phyloP scores from a whole-genome alignment of 2,113 vertebrate species.

The Hemibagrus wyckioides region DNA sequence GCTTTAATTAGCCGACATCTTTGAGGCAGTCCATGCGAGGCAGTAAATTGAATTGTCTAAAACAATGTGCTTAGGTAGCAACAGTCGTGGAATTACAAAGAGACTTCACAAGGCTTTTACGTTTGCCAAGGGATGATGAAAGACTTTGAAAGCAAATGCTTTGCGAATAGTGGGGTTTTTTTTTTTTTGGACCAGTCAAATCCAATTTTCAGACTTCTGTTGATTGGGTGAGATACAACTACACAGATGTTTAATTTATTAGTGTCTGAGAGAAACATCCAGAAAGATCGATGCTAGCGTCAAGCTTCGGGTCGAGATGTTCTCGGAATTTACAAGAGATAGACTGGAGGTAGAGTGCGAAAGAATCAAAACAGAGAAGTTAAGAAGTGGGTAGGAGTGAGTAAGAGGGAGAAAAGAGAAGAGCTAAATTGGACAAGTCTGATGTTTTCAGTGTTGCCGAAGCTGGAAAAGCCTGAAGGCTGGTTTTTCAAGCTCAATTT shows the following conservation, averaged over 20 bases:
- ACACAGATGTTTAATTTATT: slow-evolving; percentile 29
- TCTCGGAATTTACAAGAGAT: neutral
- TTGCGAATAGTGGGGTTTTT: neutral
- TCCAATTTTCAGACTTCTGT: neutral
- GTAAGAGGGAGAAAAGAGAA: slow-evolving; percentile 8
- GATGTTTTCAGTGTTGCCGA: slow-evolving; percentile 12
- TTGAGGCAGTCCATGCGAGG: slow-evolving; percentile 19
- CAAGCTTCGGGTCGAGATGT: slow-evolving; percentile 34
- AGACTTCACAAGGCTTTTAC: slow-evolving; percentile 3
- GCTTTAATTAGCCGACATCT: slow-evolving; percentile 46
- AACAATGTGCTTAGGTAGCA: slow-evolving; percentile 1
- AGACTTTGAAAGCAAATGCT: slow-evolving; percentile 1
- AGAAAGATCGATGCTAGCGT: slow-evolving; percentile 50
- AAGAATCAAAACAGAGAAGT: neutral
- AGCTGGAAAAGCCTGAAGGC: slow-evolving; percentile 48
- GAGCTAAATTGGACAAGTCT: slow-evolving; percentile 21
- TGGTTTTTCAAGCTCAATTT: slow-evolving; percentile 68
- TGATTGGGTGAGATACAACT: neutral
- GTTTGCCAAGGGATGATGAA: slow-evolving; percentile 1
- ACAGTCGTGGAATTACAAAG: neutral
- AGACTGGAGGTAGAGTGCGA: neutral
- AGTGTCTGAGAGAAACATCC: slow-evolving; percentile 12
- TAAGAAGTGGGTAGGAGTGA: neutral
- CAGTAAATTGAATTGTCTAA: slow-evolving; percentile 3
- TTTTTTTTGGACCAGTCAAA: neutral